These are phyloP conservation scores for Melanotaenia nigrans DNA, from an alignment of 2,797 vertebrate species.

Conservation along the genomic window DNA sequence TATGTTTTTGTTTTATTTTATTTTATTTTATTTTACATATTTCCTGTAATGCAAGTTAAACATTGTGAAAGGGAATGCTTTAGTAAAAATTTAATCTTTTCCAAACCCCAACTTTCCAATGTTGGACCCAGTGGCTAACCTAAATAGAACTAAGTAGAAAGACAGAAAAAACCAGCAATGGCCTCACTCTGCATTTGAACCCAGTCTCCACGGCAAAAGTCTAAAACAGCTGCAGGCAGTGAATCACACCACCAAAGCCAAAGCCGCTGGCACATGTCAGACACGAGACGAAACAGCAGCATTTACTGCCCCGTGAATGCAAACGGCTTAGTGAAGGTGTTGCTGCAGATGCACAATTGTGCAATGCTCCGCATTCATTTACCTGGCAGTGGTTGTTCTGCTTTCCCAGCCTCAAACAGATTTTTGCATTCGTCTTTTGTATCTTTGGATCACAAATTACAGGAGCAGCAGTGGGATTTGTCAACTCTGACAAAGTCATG, in stretches of 20 bases:
- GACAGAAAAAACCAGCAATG: neutral
- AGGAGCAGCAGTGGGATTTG: no score
- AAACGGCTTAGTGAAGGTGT: neutral
- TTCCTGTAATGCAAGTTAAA: neutral
- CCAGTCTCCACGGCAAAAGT: neutral
- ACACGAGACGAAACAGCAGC: neutral
- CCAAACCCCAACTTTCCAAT: neutral
- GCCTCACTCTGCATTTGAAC: neutral
- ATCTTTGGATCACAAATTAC: no score
- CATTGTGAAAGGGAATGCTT: neutral
- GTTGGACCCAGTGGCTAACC: neutral
- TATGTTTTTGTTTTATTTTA: neutral
- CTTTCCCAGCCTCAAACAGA: neutral
- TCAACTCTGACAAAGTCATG: no score
- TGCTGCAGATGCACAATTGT: neutral
- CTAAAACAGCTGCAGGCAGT: neutral
- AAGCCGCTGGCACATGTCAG: slow-evolving; percentile 1
- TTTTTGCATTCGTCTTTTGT: neutral
- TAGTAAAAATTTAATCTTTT: neutral
- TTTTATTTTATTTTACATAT: no score
- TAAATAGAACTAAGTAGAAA: neutral
- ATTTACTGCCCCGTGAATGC: neutral
- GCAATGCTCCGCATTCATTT: neutral
- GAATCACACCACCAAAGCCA: neutral
- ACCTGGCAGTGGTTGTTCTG: neutral